Conservation (phyloP, 1,140 invertebrate species). For the Hydropsyche tenuis region DNA sequence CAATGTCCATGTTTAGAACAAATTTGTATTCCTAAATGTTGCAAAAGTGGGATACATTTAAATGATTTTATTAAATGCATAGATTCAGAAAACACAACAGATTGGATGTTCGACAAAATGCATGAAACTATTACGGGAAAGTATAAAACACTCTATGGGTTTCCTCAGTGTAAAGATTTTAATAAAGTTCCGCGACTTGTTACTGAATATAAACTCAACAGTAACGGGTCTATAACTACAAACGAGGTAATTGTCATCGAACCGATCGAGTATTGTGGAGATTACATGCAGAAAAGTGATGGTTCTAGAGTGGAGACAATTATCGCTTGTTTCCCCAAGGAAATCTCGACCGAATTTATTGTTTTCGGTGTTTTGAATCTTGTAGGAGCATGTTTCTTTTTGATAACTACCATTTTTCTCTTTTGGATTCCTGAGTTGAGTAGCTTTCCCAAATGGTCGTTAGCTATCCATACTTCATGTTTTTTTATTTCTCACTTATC, state of each 20-base stretch:
- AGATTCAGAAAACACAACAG: background rate
- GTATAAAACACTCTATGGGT: background rate
- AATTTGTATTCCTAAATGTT: slow-evolving; percentile 18
- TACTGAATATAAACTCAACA: background rate
- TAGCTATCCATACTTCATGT: background rate
- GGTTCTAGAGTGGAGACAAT: background rate
- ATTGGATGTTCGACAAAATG: slow-evolving; percentile 18
- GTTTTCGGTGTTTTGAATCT: background rate
- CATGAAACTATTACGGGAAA: background rate
- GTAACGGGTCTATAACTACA: slow-evolving; percentile 3
- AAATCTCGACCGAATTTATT: background rate
- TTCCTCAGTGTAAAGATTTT: background rate
- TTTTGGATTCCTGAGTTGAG: background rate
- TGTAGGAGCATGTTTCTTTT: background rate
- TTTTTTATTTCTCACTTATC: background rate
- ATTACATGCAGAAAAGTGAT: background rate
- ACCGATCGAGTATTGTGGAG: slow-evolving; percentile 15
- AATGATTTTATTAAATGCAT: background rate
- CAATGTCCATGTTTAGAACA: slow-evolving; percentile 20
- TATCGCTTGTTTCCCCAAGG: background rate
- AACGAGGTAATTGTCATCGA: background rate
- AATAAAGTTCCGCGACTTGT: background rate
- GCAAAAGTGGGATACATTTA: background rate
- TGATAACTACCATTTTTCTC: background rate
- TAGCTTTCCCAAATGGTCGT: background rate